These are phyloP conservation scores for Drosophila borborema DNA, from an alignment of 2,888 invertebrate species.

Conservation along the genomic window DNA sequence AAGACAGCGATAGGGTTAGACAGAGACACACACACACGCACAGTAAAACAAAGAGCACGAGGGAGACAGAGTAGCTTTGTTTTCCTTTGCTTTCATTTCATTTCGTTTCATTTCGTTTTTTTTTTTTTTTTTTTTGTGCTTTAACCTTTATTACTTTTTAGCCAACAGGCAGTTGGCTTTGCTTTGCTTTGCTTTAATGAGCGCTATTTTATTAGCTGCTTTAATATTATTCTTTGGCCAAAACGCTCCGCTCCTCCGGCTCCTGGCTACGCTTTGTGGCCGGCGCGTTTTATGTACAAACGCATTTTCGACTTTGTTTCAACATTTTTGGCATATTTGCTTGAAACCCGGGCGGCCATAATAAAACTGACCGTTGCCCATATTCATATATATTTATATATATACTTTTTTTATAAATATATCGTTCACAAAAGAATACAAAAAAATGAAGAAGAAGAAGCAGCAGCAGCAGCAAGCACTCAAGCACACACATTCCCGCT, in stretches of 20 bases:
- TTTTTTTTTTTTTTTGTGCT: not conserved
- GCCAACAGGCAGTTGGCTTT: constrained; percentile 70
- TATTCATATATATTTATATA: not conserved
- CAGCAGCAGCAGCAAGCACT: too few species aligned
- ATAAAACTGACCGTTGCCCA: constrained; percentile 30
- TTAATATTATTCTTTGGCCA: constrained; percentile 47
- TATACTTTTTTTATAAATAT: constrained; percentile 4
- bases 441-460: not conserved
- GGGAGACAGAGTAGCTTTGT: constrained; percentile 22
- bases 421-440: not conserved
- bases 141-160: constrained; percentile 71
- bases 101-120: not conserved
- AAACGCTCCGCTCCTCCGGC: not conserved
- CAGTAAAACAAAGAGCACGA: not conserved
- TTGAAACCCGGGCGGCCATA: constrained; percentile 18
- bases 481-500: constrained; percentile 6
- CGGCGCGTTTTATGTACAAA: constrained; percentile 40
- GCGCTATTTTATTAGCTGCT: constrained; percentile 74
- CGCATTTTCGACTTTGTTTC: constrained; percentile 55
- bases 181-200: constrained; percentile 77
- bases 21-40: not conserved
- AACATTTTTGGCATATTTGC: constrained; percentile 55
- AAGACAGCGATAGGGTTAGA: constrained; percentile 1
- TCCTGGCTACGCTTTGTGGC: constrained; percentile 13
- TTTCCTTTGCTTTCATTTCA: constrained; percentile 21